phyloP scores from a whole-genome alignment of 2,888 invertebrate species.

The Plagodis dolabraria region DNA sequence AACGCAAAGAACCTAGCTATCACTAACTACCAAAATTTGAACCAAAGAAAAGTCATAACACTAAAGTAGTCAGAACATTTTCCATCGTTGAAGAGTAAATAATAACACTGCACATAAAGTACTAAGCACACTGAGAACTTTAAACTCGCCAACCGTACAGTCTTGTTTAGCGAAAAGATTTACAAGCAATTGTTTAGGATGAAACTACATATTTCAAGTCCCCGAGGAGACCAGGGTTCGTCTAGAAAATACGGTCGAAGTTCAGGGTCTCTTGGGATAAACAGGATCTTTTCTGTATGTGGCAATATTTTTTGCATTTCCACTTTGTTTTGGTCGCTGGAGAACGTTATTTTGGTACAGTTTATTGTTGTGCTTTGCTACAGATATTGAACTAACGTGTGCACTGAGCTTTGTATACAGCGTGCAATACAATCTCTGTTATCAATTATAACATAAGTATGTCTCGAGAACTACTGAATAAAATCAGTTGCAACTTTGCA shows the following conservation, averaged over 20 bases:
- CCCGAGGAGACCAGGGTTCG: conserved; percentile 26
- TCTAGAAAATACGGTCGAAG: conserved; percentile 41
- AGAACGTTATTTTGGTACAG: conserved; percentile 6
- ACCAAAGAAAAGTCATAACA: conserved; percentile 16
- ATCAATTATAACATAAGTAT: too few species aligned
- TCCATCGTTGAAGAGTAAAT: conserved; percentile 19
- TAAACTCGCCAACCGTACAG: conserved; percentile 19
- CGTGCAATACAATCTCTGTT: too few species aligned
- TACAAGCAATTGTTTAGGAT: conserved; percentile 37
- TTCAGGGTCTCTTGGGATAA: conserved; percentile 41
- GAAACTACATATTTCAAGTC: conserved; percentile 40
- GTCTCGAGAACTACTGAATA: too few species aligned
- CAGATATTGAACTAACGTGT: too few species aligned
- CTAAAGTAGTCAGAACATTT: conserved; percentile 32
- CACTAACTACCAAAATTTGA: not conserved
- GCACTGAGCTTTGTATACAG: too few species aligned
- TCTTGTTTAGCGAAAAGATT: conserved; percentile 32
- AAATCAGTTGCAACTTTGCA: too few species aligned
- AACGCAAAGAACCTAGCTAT: not conserved
- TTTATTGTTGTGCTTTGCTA: conserved; percentile 14
- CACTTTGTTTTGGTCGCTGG: conserved; percentile 23
- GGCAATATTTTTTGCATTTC: conserved; percentile 35
- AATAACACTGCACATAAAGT: conserved; percentile 9
- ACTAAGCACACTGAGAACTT: conserved; percentile 12
- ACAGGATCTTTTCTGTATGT: conserved; percentile 27